Percentiles rank a stretch among this genome's conserved stretches.
phyloP scores from a whole-genome alignment of 1,140 invertebrate genomes.

The Neoseiulus cucumeris region DNA sequence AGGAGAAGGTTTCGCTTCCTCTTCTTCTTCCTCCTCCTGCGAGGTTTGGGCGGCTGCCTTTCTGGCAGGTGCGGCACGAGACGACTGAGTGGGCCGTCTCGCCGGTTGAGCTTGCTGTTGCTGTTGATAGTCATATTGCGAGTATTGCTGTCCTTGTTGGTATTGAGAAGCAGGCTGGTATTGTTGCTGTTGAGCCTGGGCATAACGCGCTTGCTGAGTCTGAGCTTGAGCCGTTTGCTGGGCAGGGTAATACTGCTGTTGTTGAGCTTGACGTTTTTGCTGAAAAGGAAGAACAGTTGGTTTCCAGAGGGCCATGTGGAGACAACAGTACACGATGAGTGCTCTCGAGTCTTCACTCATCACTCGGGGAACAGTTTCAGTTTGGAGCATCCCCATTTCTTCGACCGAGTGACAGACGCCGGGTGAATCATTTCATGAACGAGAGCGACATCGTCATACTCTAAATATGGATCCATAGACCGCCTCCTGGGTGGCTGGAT shows the following conservation, averaged over 20 bases:
- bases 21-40: conserved; percentile 35
- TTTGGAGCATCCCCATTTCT: too few species aligned
- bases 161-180: background rate
- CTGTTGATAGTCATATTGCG: background rate
- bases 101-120: conserved; percentile 1
- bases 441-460: too few species aligned
- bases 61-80: background rate
- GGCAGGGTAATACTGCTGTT: conserved; percentile 1
- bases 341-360: too few species aligned
- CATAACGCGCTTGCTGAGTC: background rate
- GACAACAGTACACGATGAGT: too few species aligned
- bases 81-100: background rate
- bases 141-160: background rate
- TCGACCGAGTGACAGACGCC: too few species aligned
- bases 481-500: too few species aligned
- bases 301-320: too few species aligned
- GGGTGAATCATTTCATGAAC: too few species aligned
- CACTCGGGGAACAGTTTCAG: too few species aligned
- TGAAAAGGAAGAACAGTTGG: background rate
- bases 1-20: conserved; percentile 64
- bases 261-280: conserved; percentile 6
- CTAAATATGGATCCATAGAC: too few species aligned
- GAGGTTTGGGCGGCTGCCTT: conserved; percentile 9
- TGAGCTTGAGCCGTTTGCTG: background rate
- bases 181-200: background rate